Conservation (phyloP, 2,113 vertebrate species). For the Mionectes macconnelli region DNA sequence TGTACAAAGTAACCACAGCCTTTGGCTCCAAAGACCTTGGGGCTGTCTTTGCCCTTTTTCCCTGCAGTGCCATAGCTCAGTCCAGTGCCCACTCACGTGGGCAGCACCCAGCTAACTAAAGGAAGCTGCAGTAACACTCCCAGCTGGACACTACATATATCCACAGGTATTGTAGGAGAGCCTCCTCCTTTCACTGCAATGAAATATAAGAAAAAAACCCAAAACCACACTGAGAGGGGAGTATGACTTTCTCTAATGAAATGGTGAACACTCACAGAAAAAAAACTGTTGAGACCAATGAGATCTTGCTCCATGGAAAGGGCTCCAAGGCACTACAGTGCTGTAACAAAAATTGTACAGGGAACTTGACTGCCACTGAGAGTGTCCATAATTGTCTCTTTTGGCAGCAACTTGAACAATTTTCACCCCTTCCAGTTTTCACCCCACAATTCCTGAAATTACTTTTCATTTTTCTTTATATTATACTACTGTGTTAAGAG, state of each 20-base stretch:
- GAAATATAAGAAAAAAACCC: too few species aligned
- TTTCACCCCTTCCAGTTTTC: constrained; percentile 15
- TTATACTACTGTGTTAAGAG: not conserved
- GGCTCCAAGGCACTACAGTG: not conserved
- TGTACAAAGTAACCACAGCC: not conserved
- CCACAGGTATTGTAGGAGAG: not conserved
- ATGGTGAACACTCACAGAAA: not conserved
- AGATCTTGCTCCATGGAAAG: not conserved
- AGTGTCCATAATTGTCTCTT: not conserved
- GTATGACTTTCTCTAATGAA: not conserved
- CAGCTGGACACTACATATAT: not conserved
- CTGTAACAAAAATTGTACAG: not conserved
- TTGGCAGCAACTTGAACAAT: not conserved
- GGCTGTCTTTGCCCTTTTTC: not conserved
- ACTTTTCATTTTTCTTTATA: not conserved
- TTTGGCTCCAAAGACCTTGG: not conserved
- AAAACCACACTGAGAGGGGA: not conserved
- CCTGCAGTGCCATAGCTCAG: not conserved
- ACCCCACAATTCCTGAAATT: not conserved
- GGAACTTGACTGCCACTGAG: not conserved
- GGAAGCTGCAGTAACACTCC: not conserved
- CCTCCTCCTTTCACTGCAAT: not conserved
- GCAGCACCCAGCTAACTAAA: not conserved
- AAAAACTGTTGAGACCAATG: not conserved
- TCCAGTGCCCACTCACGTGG: accelerated